Evolutionary conservation across 2,797 vertebrate species (phyloP), one percentile per base, ranked within the genome.

Genomic region (Tiaroga cobitis): DNA sequence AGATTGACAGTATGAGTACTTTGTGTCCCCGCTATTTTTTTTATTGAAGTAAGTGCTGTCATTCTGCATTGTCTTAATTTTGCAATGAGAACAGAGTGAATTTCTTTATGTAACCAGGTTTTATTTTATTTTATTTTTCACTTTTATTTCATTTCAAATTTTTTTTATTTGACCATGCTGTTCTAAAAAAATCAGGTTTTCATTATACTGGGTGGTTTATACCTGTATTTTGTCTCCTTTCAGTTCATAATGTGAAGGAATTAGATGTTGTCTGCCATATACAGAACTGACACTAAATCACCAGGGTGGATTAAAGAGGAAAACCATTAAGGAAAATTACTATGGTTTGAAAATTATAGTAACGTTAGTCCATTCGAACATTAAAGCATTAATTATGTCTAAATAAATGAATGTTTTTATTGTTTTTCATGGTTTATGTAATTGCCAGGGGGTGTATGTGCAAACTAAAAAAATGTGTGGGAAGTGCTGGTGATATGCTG

Each of bases 401-500:
- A 16, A 37, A 13, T 37, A 24, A 63, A 46, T 65, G 0, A 79
- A 46, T 32, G 16, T 65, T 70, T 39, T 8, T 54, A 59, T 21
- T 59, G 15, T 77, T 81, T 51, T 37, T 19, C 8, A 11, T 75
- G 37, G 16, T 41, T 75, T 82, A 39, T 81, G 70, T 34, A 61
- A 82, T 74, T 81, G 51, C 51, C 10, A 79, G 29, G 51, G 51
- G 51, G 49, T 54, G 19, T 56, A 39, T 77, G 54, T 73, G 39
- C 19, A 46, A 41, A 72, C 9, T 56, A 29, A 63, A 69, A 21
- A 79, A 41, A 56, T 43, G 56, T 63, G 81, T 82, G 43, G 81
- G 81, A 76, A 67, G 81, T 83, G 72, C 43, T n/a, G 10, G 43
- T 26, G n/a, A 39, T 51, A 72, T 81, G 18, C 51, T 43, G 18